phyloP scores from a whole-genome alignment of 2,888 invertebrate species.

The Dolomedes plantarius region DNA sequence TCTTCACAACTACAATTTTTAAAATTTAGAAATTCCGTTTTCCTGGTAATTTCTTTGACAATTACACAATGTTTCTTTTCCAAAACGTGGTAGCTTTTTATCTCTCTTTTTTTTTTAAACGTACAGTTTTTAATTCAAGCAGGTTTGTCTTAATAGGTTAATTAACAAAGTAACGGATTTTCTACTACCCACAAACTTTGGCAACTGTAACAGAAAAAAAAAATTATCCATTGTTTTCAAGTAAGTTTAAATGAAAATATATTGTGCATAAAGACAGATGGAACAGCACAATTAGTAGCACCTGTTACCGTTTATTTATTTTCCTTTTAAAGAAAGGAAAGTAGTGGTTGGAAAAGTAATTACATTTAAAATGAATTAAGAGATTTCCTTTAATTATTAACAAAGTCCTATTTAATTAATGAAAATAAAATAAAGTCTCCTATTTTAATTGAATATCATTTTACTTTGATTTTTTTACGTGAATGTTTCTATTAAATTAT shows the following conservation, averaged over 20 bases:
- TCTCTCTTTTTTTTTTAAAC: too few species aligned
- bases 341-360: not conserved
- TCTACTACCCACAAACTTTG: not conserved
- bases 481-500: too few species aligned
- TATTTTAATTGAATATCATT: too few species aligned
- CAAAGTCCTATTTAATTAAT: not conserved
- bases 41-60: too few species aligned
- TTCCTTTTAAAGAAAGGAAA: not conserved
- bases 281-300: not conserved
- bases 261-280: not conserved
- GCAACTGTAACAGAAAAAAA: not conserved
- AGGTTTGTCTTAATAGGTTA: not conserved
- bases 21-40: too few species aligned
- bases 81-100: too few species aligned
- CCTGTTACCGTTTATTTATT: not conserved
- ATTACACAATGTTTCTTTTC: too few species aligned
- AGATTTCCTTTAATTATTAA: not conserved
- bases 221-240: not conserved
- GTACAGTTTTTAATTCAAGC: too few species aligned
- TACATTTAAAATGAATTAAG: not conserved
- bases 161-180: conserved; percentile 1
- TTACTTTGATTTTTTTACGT: too few species aligned
- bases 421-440: not conserved
- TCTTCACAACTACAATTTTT: too few species aligned
- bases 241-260: not conserved